Percentiles rank a stretch among this genome's conserved stretches.
Conservation (phyloP, 2,888 invertebrate genomes). For the Mythimna pallens region DNA sequence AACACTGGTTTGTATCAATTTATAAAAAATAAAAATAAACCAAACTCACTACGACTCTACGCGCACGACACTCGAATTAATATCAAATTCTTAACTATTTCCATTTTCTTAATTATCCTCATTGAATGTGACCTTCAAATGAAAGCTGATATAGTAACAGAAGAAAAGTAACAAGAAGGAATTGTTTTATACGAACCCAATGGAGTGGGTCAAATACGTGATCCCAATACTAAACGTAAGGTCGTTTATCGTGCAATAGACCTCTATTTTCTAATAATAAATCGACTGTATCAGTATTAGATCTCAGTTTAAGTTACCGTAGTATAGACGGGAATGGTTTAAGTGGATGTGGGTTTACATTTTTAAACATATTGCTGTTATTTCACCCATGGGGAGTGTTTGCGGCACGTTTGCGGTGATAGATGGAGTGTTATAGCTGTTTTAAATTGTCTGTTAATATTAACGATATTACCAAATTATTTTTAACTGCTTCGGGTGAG, state of each 20-base stretch:
- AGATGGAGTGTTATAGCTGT: conserved; percentile 9
- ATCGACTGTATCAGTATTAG: conserved; percentile 51
- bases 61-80: conserved; percentile 17
- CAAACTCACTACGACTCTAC: no score
- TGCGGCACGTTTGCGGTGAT: conserved; percentile 8
- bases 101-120: conserved; percentile 43
- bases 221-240: conserved; percentile 35
- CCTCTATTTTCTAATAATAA: conserved; percentile 55
- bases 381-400: conserved; percentile 5
- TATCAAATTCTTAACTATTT: conserved; percentile 20
- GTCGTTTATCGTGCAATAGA: conserved; percentile 36
- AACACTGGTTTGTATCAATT: no score
- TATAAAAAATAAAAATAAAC: no score
- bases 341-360: not conserved
- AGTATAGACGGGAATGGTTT: conserved; percentile 1
- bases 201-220: conserved; percentile 59
- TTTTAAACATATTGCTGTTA: conserved; percentile 8
- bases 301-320: conserved; percentile 41
- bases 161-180: conserved; percentile 48
- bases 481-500: not conserved
- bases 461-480: not conserved
- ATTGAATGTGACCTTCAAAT: conserved; percentile 45
- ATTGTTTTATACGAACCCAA: conserved; percentile 56
- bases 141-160: conserved; percentile 41
- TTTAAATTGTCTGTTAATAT: conserved; percentile 2